These are phyloP conservation scores for Eidolon helvum DNA, from an alignment of 2,113 vertebrate species.

Conservation along the genomic window DNA sequence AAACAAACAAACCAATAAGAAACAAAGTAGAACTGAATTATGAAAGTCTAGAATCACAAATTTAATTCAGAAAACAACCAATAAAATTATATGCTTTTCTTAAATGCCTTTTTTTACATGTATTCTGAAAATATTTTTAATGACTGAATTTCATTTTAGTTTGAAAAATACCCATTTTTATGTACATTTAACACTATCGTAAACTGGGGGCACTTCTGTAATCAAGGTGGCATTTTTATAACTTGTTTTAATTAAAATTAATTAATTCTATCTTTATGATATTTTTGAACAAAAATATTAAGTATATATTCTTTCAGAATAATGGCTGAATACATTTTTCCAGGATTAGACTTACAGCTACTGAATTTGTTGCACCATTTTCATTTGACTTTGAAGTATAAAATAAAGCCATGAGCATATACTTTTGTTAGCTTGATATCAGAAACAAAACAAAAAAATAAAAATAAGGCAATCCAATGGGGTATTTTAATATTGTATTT, in stretches of 20 bases:
- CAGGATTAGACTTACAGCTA: background rate
- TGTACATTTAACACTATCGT: background rate
- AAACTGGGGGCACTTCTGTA: background rate
- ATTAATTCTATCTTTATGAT: background rate
- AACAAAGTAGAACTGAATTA: background rate
- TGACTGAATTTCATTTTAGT: background rate
- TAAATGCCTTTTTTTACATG: background rate
- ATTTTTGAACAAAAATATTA: constrained; percentile 13
- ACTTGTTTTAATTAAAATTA: background rate
- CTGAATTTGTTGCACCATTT: background rate
- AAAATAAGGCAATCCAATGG: background rate
- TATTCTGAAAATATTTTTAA: constrained; percentile 27
- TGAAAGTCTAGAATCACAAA: background rate
- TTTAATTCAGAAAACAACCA: constrained; percentile 23
- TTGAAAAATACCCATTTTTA: constrained; percentile 11
- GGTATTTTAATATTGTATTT: background rate
- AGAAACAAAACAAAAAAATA: constrained; percentile 15
- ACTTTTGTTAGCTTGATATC: background rate
- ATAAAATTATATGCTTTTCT: background rate
- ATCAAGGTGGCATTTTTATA: constrained; percentile 41
- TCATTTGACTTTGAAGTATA: constrained; percentile 28
- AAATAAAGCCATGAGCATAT: background rate
- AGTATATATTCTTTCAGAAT: background rate
- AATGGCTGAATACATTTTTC: background rate
- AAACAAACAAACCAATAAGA: background rate